These are phyloP conservation scores for Pantherophis guttatus DNA, from an alignment of 2,113 vertebrate genomes.

Conservation along the genomic window DNA sequence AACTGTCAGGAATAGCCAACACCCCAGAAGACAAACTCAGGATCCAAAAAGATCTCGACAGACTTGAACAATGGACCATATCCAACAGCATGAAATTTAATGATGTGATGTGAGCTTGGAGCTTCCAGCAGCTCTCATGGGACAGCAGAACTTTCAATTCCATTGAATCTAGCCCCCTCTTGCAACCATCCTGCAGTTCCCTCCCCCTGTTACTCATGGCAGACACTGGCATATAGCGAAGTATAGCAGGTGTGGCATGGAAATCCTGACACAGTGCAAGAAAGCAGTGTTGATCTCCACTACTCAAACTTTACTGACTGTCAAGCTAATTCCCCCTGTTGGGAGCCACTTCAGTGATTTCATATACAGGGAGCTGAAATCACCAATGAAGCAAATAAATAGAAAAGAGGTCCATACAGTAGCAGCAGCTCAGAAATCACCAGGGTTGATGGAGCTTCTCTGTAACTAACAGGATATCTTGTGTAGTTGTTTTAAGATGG, in stretches of 20 bases:
- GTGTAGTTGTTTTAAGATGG: not conserved
- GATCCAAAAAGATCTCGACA: too few relatives aligned
- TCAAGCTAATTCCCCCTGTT: not conserved
- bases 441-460: not conserved
- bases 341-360: conserved; percentile 19
- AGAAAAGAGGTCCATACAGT: not conserved
- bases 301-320: not conserved
- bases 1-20: too few relatives aligned
- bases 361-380: conserved; percentile 5
- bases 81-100: too few relatives aligned
- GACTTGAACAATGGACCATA: too few relatives aligned
- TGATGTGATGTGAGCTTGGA: too few relatives aligned
- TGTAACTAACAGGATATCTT: not conserved
- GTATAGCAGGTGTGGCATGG: not conserved
- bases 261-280: not conserved
- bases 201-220: not conserved
- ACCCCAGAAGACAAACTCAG: too few relatives aligned
- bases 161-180: not conserved
- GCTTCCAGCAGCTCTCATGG: too few relatives aligned
- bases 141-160: not conserved
- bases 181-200: not conserved
- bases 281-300: not conserved
- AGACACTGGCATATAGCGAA: not conserved
- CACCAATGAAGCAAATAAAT: not conserved
- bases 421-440: not conserved